Percentiles rank a stretch among this genome's conserved stretches.
Conservation (phyloP, 2,888 invertebrate genomes). For the Drosophila rubida region DNA sequence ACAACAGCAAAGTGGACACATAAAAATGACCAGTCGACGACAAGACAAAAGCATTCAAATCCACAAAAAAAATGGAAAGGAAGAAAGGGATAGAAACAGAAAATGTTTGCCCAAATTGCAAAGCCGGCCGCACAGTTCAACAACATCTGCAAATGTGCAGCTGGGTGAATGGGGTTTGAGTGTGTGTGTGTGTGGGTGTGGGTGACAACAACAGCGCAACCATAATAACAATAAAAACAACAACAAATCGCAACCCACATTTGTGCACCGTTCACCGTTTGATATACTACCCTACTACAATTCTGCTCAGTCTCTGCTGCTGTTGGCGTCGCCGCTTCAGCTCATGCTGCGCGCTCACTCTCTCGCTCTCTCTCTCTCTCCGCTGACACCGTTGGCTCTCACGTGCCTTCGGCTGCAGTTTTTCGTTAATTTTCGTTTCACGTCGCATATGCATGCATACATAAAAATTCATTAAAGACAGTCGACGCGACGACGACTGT, state of each 20-base stretch:
- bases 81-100: conserved; percentile 17
- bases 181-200: conserved; percentile 32
- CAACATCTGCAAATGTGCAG: conserved; percentile 70
- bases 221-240: conserved; percentile 35
- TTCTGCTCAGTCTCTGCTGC: conserved; percentile 42
- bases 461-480: conserved; percentile 75
- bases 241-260: conserved; percentile 70
- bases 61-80: conserved; percentile 7
- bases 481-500: conserved; percentile 23
- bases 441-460: conserved; percentile 66
- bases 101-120: conserved; percentile 67
- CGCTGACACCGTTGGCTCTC: conserved; percentile 30
- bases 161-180: conserved; percentile 40
- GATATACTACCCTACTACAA: conserved; percentile 75
- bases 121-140: conserved; percentile 74
- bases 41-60: conserved; percentile 19
- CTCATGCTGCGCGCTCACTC: conserved; percentile 16
- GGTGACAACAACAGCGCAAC: conserved; percentile 43
- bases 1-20: conserved; percentile 51
- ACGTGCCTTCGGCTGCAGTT: conserved; percentile 64
- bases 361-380: conserved; percentile 15
- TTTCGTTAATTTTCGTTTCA: conserved; percentile 59
- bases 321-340: too few relatives aligned
- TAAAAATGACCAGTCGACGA: conserved; percentile 61
- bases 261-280: conserved; percentile 66